These are phyloP conservation scores for Orthonevra nobilis DNA, from an alignment of 2,888 invertebrate genomes.

Conservation along the genomic window DNA sequence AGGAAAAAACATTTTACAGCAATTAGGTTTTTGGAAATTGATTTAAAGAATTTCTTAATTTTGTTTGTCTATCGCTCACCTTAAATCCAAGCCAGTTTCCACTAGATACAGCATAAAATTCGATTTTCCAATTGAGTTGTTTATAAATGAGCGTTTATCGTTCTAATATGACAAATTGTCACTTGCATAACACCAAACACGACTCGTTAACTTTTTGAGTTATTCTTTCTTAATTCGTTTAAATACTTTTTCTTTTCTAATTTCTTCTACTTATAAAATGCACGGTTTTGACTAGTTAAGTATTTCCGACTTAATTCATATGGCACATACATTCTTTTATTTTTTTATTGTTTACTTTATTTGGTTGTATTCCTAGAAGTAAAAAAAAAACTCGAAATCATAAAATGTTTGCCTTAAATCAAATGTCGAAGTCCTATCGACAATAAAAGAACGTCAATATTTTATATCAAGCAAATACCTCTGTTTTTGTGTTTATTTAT, in stretches of 20 bases:
- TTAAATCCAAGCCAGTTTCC: conserved; percentile 69
- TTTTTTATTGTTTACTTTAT: background rate
- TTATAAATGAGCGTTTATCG: too few species aligned
- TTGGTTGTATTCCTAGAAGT: background rate
- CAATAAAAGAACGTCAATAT: background rate
- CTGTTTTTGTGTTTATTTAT: too few species aligned
- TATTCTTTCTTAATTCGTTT: background rate
- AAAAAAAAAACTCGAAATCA: too few species aligned
- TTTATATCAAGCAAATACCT: background rate
- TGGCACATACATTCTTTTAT: conserved; percentile 33
- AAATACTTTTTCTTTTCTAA: background rate
- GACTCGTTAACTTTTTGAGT: too few species aligned
- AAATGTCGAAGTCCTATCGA: too few species aligned
- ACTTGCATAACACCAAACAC: background rate
- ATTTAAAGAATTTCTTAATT: too few species aligned
- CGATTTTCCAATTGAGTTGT: conserved; percentile 26
- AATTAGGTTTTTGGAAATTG: conserved; percentile 1
- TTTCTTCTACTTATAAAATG: conserved; percentile 31
- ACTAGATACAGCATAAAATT: conserved; percentile 68
- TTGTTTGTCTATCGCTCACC: conserved; percentile 33
- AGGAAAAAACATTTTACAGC: conserved; percentile 45
- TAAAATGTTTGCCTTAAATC: too few species aligned
- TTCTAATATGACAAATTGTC: too few species aligned
- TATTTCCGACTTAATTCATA: conserved; percentile 42
- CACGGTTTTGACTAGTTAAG: conserved; percentile 57